Evolutionary conservation across 92 coral and sea anemone genomes (phyloP), one percentile per base, ranked within the genome.

Genomic region (Parazoanthus darwini): DNA sequence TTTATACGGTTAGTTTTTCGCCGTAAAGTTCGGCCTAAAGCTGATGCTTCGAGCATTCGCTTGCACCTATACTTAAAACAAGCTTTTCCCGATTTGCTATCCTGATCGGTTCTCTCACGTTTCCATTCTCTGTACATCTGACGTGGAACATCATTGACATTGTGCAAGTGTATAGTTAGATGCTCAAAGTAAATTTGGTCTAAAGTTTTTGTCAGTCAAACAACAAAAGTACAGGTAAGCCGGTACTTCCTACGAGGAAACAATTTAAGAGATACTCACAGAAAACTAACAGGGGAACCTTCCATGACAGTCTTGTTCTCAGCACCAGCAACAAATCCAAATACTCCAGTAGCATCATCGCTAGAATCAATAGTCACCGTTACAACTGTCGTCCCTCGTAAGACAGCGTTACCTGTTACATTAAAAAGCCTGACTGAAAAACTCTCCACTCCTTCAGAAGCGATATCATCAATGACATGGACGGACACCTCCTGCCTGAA

Each of bases 261-360:
- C 50, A 65, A 4, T 25, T 80, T 10, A 29, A 42, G 38, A 36
- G 66, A n/a, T 38, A 88, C 94, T 95, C 88, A 97, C 99, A 67
- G 81, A 50, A 95, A 95, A 71, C 70, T 87, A 56, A 85, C 95
- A 36, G 93, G 18, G 26, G 90, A 68, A 22, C 91, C 85, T 88
- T 97, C 99, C 15, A 74, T 8, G 70, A 91, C 91, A 2, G 98
- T 95, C 91, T 94, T 89, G 92, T 97, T 97, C 81, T 88, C 29
- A 44, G 93, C 89, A 82, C 81, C 90, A 43, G 90, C 90, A 82
- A 84, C 96, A 81, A 97, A 95, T 89, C 94, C 90, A 89, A 97
- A 97, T 51, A 90, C 88, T 29, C 99, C 99, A 29, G 98, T 95
- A 23, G 97, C 98, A 25, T 90, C 94, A 75, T 97, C 99, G 86